Evolutionary conservation across 2,797 vertebrate genomes (phyloP), one percentile per base, ranked within the genome.

Genomic region (Jordanella pulchra): DNA sequence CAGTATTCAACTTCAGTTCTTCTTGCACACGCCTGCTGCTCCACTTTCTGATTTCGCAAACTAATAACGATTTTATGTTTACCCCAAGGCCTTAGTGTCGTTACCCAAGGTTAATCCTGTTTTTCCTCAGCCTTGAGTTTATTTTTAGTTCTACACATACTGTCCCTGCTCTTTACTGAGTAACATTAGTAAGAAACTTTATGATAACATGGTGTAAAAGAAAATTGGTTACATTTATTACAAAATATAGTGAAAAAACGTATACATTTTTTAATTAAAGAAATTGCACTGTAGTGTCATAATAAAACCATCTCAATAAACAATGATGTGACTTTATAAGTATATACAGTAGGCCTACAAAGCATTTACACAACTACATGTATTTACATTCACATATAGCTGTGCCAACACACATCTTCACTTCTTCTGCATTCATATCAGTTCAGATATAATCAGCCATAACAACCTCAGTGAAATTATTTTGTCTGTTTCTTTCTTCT

Each of bases 391-490:
- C 23, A 51, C 23, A 53, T 25, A 65, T 66, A 48, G 58, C 27
- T 17, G 4, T 48, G 3, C 4, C 23, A 66, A 10, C 39, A 13
- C 11, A 7, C 10, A 7, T 72, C 32, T 67, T 17, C 14, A 53
- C 55, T 63, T 45, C 58, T 61, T 4, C 28, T 23, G 2, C 51
- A 45, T 83, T 68, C 79, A 50, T 71, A 51, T 32, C 47, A 32
- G 39, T 51, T 61, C 2, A 61, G 58, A 61, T 32, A 35, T n/a
- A 10, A 42, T 74, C 72, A 65, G 35, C 1, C 51, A 4, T 0
- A 3, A 5, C 23, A 15, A 55, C 39, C 3, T 80, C 55, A 0
- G 13, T 55, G 4, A 23, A 9, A 39, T 72, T 3, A 35, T 64
- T 61, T 1, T 30, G 2, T 15, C 17, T 18, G 7, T 55, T 70